Percentiles rank a stretch among this genome's conserved stretches.
Evolutionary conservation across 2,888 invertebrate species (phyloP).

Genomic region (Metacarcinus magister): DNA sequence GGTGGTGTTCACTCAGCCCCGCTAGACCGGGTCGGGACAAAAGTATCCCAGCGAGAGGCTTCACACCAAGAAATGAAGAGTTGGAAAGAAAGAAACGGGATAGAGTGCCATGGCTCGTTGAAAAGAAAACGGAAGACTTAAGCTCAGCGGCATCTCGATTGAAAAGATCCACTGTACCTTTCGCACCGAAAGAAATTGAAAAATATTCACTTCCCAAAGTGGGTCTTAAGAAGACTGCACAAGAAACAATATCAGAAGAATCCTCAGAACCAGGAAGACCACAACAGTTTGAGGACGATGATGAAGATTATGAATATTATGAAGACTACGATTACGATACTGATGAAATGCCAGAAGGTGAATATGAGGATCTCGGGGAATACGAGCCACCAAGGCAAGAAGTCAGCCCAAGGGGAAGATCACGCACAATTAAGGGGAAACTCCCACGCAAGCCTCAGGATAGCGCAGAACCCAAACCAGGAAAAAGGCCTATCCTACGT

Average conservation of each 20-base stretch:
- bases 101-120: slow-evolving; percentile 71
- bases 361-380: slow-evolving; percentile 69
- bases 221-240: slow-evolving; percentile 77
- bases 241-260: slow-evolving; percentile 66
- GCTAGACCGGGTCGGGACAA: slow-evolving; percentile 68
- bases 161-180: slow-evolving; percentile 62
- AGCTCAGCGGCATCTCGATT: slow-evolving; percentile 65
- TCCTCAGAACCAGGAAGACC: slow-evolving; percentile 68
- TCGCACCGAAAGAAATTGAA: slow-evolving; percentile 68
- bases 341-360: slow-evolving; percentile 55
- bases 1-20: slow-evolving; percentile 76
- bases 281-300: slow-evolving; percentile 61
- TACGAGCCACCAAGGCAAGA: slow-evolving; percentile 54
- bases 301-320: slow-evolving; percentile 63
- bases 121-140: slow-evolving; percentile 73
- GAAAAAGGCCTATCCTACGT: slow-evolving; percentile 3
- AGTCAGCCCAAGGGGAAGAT: slow-evolving; percentile 62
- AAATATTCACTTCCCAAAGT: slow-evolving; percentile 72
- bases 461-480: slow-evolving; percentile 34
- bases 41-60: slow-evolving; percentile 55
- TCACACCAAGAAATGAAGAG: slow-evolving; percentile 63
- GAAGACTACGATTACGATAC: slow-evolving; percentile 68
- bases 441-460: slow-evolving; percentile 49
- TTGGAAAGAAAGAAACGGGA: slow-evolving; percentile 72
- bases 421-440: slow-evolving; percentile 47